Evolutionary conservation across 2,113 vertebrate genomes (phyloP), one percentile per base, ranked within the genome.

Genomic region (Dicerorhinus sumatrensis): DNA sequence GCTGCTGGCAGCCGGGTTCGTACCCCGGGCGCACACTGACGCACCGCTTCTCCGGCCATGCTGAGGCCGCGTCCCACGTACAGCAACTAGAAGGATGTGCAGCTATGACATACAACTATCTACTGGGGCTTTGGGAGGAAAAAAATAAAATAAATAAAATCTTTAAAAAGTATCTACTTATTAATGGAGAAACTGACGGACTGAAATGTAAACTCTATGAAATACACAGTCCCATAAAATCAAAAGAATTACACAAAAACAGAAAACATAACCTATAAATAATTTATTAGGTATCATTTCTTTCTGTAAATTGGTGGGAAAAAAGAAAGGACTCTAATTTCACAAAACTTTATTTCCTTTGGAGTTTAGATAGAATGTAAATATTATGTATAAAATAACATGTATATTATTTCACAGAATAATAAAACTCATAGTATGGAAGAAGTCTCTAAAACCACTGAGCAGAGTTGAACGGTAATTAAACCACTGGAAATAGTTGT

Each of bases 291-390:
- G 39, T 46, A 58, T 48, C 33, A 73, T 88, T 93, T 72, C 29
- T 86, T 80, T 54, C n/a, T 70, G 20, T 77, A 93, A 87, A 88
- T 20, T 27, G 18, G 21, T 51, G 29, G 2, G 14, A 0, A 8
- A 48, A 39, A 60, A 63, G 60, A 33, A 89, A 82, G 23, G 73
- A 48, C 8, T 82, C 25, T 42, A 94, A 65, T 2, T 56, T 80
- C 20, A 77, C 3, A 96, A 89, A 82, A 82, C 56, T 85, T 76
- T 75, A 73, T 48, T 93, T 83, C 46, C 29, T 91, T 95, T 96
- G 77, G 11, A 72, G 16, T 46, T 85, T 4, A 62, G 62, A 89
- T 2, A 82, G 27, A 39, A 83, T 72, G 0, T 67, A 88, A 97
- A 42, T 56, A 67, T 62, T 89, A 27, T 63, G 18, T 63, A 48